phyloP scores from a whole-genome alignment of 2,888 invertebrate genomes.

The Drosophila siamana region DNA sequence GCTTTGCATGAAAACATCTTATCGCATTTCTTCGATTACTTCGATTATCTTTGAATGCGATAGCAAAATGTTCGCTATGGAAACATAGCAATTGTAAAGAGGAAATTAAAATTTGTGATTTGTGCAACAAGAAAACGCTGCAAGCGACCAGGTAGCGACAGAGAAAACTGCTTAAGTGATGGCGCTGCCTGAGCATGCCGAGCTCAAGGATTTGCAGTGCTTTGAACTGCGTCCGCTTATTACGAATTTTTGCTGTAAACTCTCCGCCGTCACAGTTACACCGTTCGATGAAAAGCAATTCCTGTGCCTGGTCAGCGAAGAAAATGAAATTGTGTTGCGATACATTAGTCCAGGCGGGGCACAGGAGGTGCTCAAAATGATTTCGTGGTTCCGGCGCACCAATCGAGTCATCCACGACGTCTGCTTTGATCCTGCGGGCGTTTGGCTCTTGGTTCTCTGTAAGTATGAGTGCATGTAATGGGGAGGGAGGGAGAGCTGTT shows the following conservation, averaged over 20 bases:
- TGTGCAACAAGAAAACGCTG: slow-evolving; percentile 53
- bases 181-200: slow-evolving; percentile 65
- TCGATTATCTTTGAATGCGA: slow-evolving; percentile 47
- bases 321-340: slow-evolving; percentile 85
- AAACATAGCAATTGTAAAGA: slow-evolving; percentile 58
- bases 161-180: slow-evolving; percentile 52
- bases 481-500: background rate
- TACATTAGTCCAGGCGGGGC: slow-evolving; percentile 80
- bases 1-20: background rate
- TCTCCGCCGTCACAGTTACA: slow-evolving; percentile 83
- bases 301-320: slow-evolving; percentile 84
- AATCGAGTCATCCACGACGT: slow-evolving; percentile 88
- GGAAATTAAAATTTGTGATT: slow-evolving; percentile 59
- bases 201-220: slow-evolving; percentile 79
- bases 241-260: slow-evolving; percentile 84
- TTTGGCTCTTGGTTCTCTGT: slow-evolving; percentile 85
- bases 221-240: slow-evolving; percentile 84
- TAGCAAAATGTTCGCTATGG: slow-evolving; percentile 55
- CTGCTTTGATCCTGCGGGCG: slow-evolving; percentile 94
- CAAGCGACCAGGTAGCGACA: slow-evolving; percentile 29
- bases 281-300: slow-evolving; percentile 83
- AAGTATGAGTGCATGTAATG: slow-evolving; percentile 65
- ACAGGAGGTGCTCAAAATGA: slow-evolving; percentile 83
- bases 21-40: background rate
- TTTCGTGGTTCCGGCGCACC: slow-evolving; percentile 84